Percentiles rank a stretch among this genome's conserved stretches.
phyloP scores from a whole-genome alignment of 2,113 vertebrate genomes.

The Lophotis ruficrista region DNA sequence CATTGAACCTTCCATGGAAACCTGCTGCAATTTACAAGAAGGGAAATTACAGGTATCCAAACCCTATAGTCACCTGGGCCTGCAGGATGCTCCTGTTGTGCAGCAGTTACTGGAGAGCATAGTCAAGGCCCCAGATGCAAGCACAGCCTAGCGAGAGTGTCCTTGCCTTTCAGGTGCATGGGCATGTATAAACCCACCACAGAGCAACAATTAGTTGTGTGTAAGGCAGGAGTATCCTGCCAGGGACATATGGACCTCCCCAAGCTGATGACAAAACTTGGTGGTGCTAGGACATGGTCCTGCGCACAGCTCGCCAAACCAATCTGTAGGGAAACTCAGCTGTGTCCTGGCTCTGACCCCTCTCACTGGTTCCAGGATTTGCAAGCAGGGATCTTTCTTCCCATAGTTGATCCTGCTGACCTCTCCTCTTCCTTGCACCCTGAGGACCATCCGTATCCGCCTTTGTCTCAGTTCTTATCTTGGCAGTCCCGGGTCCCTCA shows the following conservation, averaged over 20 bases:
- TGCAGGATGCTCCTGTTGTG: background rate
- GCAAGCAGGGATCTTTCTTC: background rate
- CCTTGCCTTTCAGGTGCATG: background rate
- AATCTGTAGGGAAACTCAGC: background rate
- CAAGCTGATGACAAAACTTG: background rate
- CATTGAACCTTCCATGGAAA: background rate
- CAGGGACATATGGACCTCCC: background rate
- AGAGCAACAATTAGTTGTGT: background rate
- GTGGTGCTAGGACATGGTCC: background rate
- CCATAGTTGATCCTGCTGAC: background rate
- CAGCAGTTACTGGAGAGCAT: background rate
- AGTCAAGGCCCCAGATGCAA: background rate
- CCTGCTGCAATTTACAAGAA: background rate
- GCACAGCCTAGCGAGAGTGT: background rate
- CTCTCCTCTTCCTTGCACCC: constrained; percentile 20
- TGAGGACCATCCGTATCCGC: background rate
- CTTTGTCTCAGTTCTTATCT: constrained; percentile 29
- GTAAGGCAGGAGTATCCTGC: background rate
- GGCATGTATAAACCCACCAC: background rate
- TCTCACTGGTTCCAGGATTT: background rate
- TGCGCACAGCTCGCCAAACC: accelerated
- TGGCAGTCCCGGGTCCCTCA: background rate
- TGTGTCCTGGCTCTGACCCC: accelerated
- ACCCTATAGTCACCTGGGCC: accelerated
- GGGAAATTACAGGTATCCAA: background rate